Conservation (phyloP, 2,797 vertebrate genomes). For the Schizopygopsis pylzovi region DNA sequence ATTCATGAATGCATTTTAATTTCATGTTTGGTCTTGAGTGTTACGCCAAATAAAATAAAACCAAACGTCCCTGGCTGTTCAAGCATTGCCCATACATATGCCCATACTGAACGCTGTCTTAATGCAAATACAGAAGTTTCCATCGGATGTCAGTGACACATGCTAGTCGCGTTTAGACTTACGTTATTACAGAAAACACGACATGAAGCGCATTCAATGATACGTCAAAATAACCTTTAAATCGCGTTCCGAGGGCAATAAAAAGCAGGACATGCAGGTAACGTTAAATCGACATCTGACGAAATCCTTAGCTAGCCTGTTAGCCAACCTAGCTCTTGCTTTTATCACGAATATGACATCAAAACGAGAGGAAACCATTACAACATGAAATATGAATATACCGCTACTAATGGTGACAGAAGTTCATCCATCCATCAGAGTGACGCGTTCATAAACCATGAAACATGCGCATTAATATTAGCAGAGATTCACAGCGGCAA, state of each 20-base stretch:
- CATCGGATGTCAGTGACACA: not conserved
- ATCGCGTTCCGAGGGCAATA: not conserved
- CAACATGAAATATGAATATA: slow-evolving; percentile 17
- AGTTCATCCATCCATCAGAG: slow-evolving; percentile 29
- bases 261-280: not conserved
- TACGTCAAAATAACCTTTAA: not conserved
- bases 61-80: not conserved
- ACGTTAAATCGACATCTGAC: not conserved
- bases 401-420: slow-evolving; percentile 13
- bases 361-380: not conserved
- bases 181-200: not conserved
- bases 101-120: not conserved
- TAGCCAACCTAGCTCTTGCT: slow-evolving; percentile 30
- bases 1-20: not conserved
- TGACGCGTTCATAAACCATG: slow-evolving; percentile 13
- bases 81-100: not conserved
- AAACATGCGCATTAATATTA: slow-evolving; percentile 10
- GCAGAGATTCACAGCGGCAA: not conserved
- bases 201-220: not conserved
- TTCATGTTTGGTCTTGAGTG: not conserved
- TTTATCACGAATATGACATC: not conserved
- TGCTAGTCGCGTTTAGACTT: not conserved
- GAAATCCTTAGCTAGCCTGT: slow-evolving; percentile 20
- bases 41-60: not conserved
- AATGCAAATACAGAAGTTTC: slow-evolving; percentile 1